phyloP scores from a whole-genome alignment of 2,113 vertebrate genomes.

The Daphoenositta chrysoptera region DNA sequence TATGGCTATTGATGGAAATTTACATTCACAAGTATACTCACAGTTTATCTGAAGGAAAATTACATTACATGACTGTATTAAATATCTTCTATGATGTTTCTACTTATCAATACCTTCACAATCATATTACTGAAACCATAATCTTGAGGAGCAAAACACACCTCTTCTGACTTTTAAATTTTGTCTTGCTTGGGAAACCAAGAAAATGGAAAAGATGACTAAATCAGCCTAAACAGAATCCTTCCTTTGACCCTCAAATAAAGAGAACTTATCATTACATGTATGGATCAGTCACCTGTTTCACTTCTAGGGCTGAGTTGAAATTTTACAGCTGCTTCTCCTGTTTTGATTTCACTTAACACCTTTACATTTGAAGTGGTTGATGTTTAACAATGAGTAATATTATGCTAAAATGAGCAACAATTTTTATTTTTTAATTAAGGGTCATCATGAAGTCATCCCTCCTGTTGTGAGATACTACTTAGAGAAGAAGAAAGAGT shows the following conservation, averaged over 20 bases:
- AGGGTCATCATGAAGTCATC: not conserved
- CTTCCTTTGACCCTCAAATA: not conserved
- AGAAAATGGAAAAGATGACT: not conserved
- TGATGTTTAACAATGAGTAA: not conserved
- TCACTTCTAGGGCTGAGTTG: not conserved
- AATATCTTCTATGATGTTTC: not conserved
- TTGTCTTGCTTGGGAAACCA: not conserved
- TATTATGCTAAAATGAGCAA: not conserved
- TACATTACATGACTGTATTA: not conserved
- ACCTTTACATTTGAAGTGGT: not conserved
- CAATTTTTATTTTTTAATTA: not conserved
- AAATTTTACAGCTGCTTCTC: slow-evolving; percentile 15
- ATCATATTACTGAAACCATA: not conserved
- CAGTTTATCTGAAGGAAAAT: not conserved
- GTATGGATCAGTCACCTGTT: not conserved
- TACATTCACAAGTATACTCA: not conserved
- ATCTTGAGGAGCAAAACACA: not conserved
- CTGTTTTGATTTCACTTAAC: not conserved
- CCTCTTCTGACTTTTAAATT: not conserved
- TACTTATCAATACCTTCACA: not conserved
- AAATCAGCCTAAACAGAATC: not conserved
- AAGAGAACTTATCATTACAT: not conserved
- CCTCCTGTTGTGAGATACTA: not conserved
- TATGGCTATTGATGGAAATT: not conserved
- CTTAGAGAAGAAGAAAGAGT: not conserved